Evolutionary conservation across 2,797 vertebrate species (phyloP), one percentile per base, ranked within the genome.

Genomic region (Oryzias sinensis): DNA sequence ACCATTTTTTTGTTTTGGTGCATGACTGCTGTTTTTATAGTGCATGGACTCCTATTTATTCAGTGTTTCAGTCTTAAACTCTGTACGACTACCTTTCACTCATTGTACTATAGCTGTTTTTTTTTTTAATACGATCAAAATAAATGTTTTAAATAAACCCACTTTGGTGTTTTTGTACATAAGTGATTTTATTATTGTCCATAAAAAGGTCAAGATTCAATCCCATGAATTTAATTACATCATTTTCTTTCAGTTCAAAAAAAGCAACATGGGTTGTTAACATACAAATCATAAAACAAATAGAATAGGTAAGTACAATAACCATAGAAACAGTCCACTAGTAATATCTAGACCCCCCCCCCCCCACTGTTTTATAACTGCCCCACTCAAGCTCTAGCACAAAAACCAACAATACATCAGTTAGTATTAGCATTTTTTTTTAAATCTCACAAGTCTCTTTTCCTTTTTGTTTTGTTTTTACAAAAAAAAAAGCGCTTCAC

Each of bases 191-290:
- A 77, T 85, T 87, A 83, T 82, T 59, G 81, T 89, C 84, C 81
- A 90, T 90, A 90, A 90, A 90, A 90, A 90, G 87, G 87, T 90
- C 85, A 89, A 88, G 86, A 86, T 89, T 90, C 84, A 86, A 83
- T 89, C 81, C 81, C 82, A 88, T 89, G 79, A 89, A 87, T 82
- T 74, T 87, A 85, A 89, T 84, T 88, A 90, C 87, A 90, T 90
- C 79, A n/a, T n/a, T 79, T 88, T 77, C 85, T 89, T 75, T 90
- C 80, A 84, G 81, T 88, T 88, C 81, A 88, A 89, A 89, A 68
- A 89, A 87, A 89, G 81, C 84, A 90, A 90, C 84, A 86, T 87
- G 85, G 20, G 20, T 22, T 22, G 20, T 22, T 22, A 87, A 88
- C 88, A 89, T 89, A 90, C 83, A 90, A 90, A 90, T 89, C 75